Percentiles rank a stretch among this genome's conserved stretches.
phyloP scores from a whole-genome alignment of 2,113 vertebrate genomes.

The Heliornis fulica region DNA sequence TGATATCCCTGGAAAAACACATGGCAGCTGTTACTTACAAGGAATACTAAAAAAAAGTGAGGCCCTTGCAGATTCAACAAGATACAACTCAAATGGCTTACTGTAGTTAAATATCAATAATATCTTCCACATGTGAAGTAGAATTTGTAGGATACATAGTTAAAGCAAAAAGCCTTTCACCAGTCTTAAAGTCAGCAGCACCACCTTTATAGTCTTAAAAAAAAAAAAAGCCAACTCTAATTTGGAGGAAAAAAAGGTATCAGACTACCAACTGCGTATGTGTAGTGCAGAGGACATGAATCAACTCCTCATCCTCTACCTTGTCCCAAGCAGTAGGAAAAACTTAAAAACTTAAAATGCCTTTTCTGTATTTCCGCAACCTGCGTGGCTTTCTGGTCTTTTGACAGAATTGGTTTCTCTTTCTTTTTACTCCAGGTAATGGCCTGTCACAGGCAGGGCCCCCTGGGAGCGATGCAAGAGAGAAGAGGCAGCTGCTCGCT shows the following conservation, averaged over 20 bases:
- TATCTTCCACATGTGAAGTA: background rate
- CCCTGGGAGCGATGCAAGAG: background rate
- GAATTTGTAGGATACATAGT: background rate
- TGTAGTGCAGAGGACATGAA: background rate
- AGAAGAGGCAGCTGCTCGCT: background rate
- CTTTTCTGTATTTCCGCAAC: rapidly evolving
- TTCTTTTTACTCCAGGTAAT: background rate
- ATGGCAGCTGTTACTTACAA: background rate
- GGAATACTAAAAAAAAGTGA: background rate
- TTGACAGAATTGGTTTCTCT: background rate
- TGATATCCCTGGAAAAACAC: background rate
- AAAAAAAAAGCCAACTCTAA: background rate
- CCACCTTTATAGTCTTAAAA: background rate
- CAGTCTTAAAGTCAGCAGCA: background rate
- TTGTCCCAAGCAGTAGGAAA: background rate
- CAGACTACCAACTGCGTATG: background rate
- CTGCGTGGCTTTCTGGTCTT: background rate
- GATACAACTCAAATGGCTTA: background rate
- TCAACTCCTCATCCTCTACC: background rate
- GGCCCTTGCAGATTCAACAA: background rate
- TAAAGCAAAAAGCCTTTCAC: background rate
- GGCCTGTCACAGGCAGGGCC: background rate
- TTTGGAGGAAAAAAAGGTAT: background rate
- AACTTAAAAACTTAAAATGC: background rate
- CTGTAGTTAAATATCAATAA: background rate